A percentile compares a stretch with the other conserved stretches of the same genome.
Evolutionary conservation across 2,888 invertebrate species (phyloP).

Genomic region (Nemapogon koenigi): DNA sequence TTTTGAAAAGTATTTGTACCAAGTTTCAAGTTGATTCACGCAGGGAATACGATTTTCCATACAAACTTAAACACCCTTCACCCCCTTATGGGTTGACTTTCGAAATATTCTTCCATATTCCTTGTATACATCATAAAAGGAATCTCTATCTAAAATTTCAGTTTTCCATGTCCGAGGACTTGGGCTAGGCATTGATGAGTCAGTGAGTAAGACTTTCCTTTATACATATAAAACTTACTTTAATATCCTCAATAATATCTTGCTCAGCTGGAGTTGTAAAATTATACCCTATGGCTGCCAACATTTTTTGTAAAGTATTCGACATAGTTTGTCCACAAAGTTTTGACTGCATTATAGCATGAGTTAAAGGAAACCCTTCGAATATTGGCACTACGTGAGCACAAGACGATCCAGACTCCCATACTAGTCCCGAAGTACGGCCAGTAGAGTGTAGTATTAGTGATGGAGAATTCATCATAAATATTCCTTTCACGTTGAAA

Average conservation of each 20-base stretch:
- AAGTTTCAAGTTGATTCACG: too few species aligned
- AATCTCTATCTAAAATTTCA: too few species aligned
- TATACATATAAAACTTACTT: too few species aligned
- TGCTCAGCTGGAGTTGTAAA: conserved; percentile 88
- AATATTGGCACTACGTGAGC: conserved; percentile 58
- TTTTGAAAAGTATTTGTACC: too few species aligned
- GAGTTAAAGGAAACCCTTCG: conserved; percentile 77
- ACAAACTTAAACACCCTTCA: too few species aligned
- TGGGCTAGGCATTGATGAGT: too few species aligned
- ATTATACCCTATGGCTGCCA: conserved; percentile 82
- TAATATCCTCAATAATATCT: conserved; percentile 90
- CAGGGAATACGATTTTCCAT: too few species aligned
- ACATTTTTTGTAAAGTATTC: conserved; percentile 83
- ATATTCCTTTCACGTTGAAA: conserved; percentile 57
- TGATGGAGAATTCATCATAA: conserved; percentile 50
- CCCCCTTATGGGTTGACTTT: too few species aligned
- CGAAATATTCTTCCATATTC: too few species aligned
- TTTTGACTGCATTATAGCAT: conserved; percentile 82
- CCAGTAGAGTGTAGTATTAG: conserved; percentile 56
- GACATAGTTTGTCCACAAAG: conserved; percentile 83
- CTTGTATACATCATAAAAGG: too few species aligned
- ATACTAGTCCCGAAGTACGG: conserved; percentile 55
- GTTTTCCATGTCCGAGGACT: too few species aligned
- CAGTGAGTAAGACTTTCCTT: too few species aligned
- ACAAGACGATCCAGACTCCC: conserved; percentile 54